Base-by-base conservation (phyloP, 2,113 vertebrate species). In the Oreochromis tanganicae region DNA sequence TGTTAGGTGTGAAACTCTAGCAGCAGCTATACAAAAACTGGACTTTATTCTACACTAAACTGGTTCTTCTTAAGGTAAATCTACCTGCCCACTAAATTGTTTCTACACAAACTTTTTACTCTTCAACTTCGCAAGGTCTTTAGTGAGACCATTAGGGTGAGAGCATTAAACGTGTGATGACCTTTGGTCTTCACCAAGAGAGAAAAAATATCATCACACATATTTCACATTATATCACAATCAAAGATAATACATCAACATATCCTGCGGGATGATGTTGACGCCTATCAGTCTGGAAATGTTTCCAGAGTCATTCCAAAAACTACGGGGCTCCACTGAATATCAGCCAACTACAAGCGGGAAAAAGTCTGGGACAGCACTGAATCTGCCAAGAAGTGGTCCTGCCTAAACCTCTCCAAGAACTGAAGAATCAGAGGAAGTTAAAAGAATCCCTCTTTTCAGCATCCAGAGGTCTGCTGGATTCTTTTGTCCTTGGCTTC, bases 231-330 rank as follows among this genome's bases (percentile, higher is more conserved):
- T 52, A 87, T 52, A 14, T 89, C 52, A 81, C 5, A 48, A 90
- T 95, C 85, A 87, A 88, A 91, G 6, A 7, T 66, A 86, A 91
- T 82, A 61, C 38, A 24, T 83, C 34, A 85, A 21, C 46, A 21
- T 90, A 36, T 92, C 91, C 85, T 68, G 82, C 55, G 88, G 57
- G 88, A 84, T 5, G 36, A 75, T 19, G 85, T 89, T 93, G 94
- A 94, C 55, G 92, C 92, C 92, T 92, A 88, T 92, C 92, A 84
- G 91, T 94, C 92, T 95, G 91, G 85, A 95, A 89, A 68, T 16
- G 54, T 21, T 86, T 92, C 92, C 90, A 92, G 85, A 88, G 56
- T 89, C 78, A 55, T 87, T 90, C 89, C 87, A 81, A 89, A 92
- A 88, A 43, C 88, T 91, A 88, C 17, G 34, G 82, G 92, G 81